phyloP scores from a whole-genome alignment of 2,888 invertebrate genomes.

The Ferrisia virgata region DNA sequence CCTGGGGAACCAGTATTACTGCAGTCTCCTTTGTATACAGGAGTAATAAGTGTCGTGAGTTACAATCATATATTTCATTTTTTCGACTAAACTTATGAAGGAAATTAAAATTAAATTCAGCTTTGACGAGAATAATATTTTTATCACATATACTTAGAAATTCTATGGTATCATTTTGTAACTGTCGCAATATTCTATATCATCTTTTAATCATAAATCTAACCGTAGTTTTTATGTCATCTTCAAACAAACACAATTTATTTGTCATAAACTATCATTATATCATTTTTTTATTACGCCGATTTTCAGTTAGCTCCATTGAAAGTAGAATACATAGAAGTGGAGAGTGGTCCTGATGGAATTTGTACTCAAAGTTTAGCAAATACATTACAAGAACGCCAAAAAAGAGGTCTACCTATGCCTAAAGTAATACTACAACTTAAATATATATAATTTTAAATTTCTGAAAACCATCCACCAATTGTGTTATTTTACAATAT shows the following conservation, averaged over 20 bases:
- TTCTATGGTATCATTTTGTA: no score
- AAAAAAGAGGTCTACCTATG: slow-evolving; percentile 59
- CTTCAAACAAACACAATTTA: no score
- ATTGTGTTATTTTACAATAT: neutral
- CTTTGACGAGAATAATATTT: no score
- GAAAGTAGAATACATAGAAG: slow-evolving; percentile 62
- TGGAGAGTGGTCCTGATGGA: slow-evolving; percentile 65
- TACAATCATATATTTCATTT: neutral
- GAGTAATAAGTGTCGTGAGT: slow-evolving; percentile 67
- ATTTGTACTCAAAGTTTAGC: slow-evolving; percentile 63
- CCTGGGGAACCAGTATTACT: slow-evolving; percentile 69
- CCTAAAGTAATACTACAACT: slow-evolving; percentile 57
- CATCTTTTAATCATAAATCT: no score
- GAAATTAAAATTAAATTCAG: neutral
- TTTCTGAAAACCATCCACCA: neutral
- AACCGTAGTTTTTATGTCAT: no score
- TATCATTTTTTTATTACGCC: slow-evolving; percentile 22
- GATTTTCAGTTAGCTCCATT: slow-evolving; percentile 63
- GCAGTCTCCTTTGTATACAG: slow-evolving; percentile 69
- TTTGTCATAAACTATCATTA: no score
- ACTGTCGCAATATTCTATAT: no score
- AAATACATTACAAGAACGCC: slow-evolving; percentile 59
- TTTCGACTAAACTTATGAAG: no score
- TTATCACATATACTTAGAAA: slow-evolving; percentile 7
- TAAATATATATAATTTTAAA: neutral